phyloP scores from a whole-genome alignment of 2,888 invertebrate genomes.

The Hypselothyrea guttata region DNA sequence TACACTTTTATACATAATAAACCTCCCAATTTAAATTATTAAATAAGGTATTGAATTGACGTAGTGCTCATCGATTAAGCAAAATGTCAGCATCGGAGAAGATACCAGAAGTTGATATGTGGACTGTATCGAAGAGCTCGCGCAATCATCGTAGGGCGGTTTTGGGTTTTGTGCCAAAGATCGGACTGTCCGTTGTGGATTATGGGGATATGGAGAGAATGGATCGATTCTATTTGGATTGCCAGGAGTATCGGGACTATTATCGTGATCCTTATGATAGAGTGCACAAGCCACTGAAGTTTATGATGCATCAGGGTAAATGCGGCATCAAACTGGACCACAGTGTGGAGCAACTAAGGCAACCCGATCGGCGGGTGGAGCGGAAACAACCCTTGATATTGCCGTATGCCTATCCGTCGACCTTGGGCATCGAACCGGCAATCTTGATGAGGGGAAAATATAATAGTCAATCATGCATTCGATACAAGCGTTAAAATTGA shows the following conservation, averaged over 20 bases:
- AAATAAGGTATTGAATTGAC: no score
- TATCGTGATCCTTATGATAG: conserved; percentile 77
- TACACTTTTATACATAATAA: no score
- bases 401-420: conserved; percentile 17
- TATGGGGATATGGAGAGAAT: conserved; percentile 71
- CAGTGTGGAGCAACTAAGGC: conserved; percentile 20
- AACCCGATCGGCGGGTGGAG: conserved; percentile 16
- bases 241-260: conserved; percentile 78
- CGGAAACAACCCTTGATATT: conserved; percentile 7
- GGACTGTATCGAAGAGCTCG: conserved; percentile 15
- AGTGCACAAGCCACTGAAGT: conserved; percentile 50
- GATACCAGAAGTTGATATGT: conserved; percentile 39
- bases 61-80: neutral
- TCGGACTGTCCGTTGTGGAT: conserved; percentile 70
- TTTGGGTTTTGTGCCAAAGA: conserved; percentile 69
- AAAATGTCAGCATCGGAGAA: conserved; percentile 22
- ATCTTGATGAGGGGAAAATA: conserved; percentile 16
- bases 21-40: no score
- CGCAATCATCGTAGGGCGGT: conserved; percentile 61
- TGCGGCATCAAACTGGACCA: conserved; percentile 39
- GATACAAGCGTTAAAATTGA: conserved; percentile 27
- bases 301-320: conserved; percentile 46
- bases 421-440: conserved; percentile 21
- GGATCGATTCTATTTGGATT: conserved; percentile 71
- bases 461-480: conserved; percentile 10